These are phyloP conservation scores for Notarius lentiginosus DNA, from an alignment of 2,113 vertebrate genomes.

Conservation along the genomic window DNA sequence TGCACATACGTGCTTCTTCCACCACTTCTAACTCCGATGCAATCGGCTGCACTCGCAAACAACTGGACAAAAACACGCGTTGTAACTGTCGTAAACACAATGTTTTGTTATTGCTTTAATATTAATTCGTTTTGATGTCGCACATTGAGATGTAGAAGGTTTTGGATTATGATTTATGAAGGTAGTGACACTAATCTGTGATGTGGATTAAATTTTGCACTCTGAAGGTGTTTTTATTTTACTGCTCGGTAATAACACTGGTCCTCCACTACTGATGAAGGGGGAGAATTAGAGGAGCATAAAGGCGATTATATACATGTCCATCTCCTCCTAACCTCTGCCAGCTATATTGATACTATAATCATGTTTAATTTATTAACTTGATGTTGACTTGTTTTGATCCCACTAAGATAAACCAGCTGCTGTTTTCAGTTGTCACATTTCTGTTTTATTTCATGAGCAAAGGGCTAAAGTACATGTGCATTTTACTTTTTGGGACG, in stretches of 20 bases:
- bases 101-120: not conserved
- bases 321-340: conserved; percentile 15
- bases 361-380: conserved; percentile 50
- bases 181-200: conserved; percentile 25
- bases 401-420: conserved; percentile 40
- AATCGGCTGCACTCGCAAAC: conserved; percentile 23
- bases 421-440: conserved; percentile 32
- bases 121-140: conserved; percentile 28
- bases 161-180: conserved; percentile 3
- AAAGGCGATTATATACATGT: not conserved
- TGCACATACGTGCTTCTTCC: not conserved
- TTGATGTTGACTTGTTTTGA: conserved; percentile 16
- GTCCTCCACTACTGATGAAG: conserved; percentile 45
- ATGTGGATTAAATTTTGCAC: conserved; percentile 50
- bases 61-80: not conserved
- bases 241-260: conserved; percentile 47
- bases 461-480: conserved; percentile 73
- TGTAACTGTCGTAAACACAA: conserved; percentile 7
- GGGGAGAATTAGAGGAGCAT: conserved; percentile 3
- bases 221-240: conserved; percentile 25
- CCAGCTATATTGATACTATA: conserved; percentile 40
- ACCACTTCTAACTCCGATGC: conserved; percentile 16
- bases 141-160: not conserved
- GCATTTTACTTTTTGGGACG: conserved; percentile 46
- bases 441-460: conserved; percentile 46